Evolutionary conservation across 2,113 vertebrate genomes (phyloP).

Genomic region (Lasiurus borealis): DNA sequence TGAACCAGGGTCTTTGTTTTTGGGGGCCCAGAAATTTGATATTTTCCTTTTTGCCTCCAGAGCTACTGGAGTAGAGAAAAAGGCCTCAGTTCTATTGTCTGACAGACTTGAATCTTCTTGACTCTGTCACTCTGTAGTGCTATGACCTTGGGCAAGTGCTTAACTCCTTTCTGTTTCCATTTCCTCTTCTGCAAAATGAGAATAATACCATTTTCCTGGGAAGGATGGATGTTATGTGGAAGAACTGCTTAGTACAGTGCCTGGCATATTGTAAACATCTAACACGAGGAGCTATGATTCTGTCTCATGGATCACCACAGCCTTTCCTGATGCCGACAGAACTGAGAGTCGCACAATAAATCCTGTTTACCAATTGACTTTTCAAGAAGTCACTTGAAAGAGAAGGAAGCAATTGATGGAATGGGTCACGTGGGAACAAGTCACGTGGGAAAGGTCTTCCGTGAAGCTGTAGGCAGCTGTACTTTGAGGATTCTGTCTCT

Average conservation of each 20-base stretch:
- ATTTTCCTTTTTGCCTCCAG: neutral
- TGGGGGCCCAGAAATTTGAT: neutral
- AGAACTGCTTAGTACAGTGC: neutral
- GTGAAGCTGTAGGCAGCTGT: neutral
- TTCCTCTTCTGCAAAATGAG: slow-evolving; percentile 19
- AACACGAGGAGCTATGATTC: neutral
- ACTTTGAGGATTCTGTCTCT: neutral
- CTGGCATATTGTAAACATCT: neutral
- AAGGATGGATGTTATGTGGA: neutral
- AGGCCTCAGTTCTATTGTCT: neutral
- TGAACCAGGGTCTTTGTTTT: neutral
- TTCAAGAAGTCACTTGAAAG: slow-evolving; percentile 18
- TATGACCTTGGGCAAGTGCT: neutral
- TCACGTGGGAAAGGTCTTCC: neutral
- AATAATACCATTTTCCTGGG: slow-evolving; percentile 7
- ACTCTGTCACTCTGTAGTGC: neutral
- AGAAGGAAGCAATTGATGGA: slow-evolving; percentile 4
- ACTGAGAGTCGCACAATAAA: neutral
- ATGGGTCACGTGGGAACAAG: neutral
- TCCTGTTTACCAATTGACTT: slow-evolving; percentile 24
- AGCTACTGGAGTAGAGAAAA: neutral
- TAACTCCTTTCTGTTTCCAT: neutral
- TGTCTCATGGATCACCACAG: neutral
- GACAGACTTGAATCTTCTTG: neutral
- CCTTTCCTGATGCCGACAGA: neutral